Evolutionary conservation across 1,140 invertebrate species (phyloP), one percentile per base, ranked within the genome.

Genomic region (Drosophila ironensis): DNA sequence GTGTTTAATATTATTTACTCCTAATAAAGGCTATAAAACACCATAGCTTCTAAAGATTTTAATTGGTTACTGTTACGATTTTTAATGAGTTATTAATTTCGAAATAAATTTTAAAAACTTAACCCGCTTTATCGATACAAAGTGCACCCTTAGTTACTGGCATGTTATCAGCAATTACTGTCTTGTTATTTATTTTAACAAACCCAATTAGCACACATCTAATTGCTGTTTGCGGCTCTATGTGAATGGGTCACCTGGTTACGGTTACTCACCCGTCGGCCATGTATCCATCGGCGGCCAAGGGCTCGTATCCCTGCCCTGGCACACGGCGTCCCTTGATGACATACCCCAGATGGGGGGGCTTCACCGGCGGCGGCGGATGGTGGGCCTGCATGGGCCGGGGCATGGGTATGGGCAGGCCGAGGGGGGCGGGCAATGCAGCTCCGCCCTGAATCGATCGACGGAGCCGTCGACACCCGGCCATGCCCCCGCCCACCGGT

Each of bases 261-360:
- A 60, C 48, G 11, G 6, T 14, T 44, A 81, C 82, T 82, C 45
- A 87, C 76, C 76, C 69, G 16, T 87, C 81, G 38, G 71, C 75
- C 40, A 80, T 28, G 50, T 80, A 86, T 12, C 80, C 75, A 17
- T 86, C 80, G 38, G 71, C 64, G 0, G 78, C 72, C 25, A 82
- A 16, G 8, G 73, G 78, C 16, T 74, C 80, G 27, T 73, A 77
- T 37, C 57, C 71, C 70, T 72, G 67, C 19, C 68, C 54, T 44
- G 75, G 64, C 46, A 52, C 74, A 60, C 75, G 72, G 20, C 80
- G 61, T 37, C 57, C 74, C 59, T 75, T 78, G 37, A 68, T 63
- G 38, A 50, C 53, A 63, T 82, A 78, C 38, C 53, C 37, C 40
- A 64, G 63, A 28, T 42, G 11, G 16, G 51, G 45, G 3, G 61